Evolutionary conservation across 2,113 vertebrate genomes (phyloP), one percentile per base, ranked within the genome.

Genomic region (Pionites leucogaster): DNA sequence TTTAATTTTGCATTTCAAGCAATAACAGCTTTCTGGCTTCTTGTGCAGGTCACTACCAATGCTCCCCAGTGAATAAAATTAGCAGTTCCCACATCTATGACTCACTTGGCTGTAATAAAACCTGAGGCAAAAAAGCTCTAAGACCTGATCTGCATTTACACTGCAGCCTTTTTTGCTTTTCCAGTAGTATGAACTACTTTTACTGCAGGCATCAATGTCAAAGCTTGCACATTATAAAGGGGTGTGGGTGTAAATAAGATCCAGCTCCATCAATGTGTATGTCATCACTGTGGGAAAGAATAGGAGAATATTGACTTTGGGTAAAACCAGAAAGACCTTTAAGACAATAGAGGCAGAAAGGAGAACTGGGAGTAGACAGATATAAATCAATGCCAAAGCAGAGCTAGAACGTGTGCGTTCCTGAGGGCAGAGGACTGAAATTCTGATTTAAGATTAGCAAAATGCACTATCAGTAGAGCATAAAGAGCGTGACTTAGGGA

Each of bases 21-120:
- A 96, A 67, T 77, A 95, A 76, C 93, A 91, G 76, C 90, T 95
- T 95, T 86, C 86, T 96, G 88, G 76, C 80, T 95, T 92, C 86
- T 95, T 72, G 24, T 62, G 69, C 47, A 94, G 80, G 80, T 95
- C 88, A 81, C 88, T 83, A 88, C 72, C 71, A 95, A 64, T 39
- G 31, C 15, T 88, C 90, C 49, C 78, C 52, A 70, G 55, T 65
- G 90, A 92, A 72, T 93, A 71, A 88, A 49, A 41, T 46, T n/a
- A 86, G 72, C 71, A 81, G 77, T 94, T 95, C 86, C 69, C 86
- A 90, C 1, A 0, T 86, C 85, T 94, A 76, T 88, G 82, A 84
- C 72, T 92, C 86, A 80, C 33, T 90, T 83, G 35, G 50, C 59
- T 82, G 72, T 69, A 88, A 93, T 39, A 94, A 53, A 88, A 69